These are phyloP conservation scores for Chaetodon trifascialis DNA, from an alignment of 2,113 vertebrate genomes.

Conservation along the genomic window DNA sequence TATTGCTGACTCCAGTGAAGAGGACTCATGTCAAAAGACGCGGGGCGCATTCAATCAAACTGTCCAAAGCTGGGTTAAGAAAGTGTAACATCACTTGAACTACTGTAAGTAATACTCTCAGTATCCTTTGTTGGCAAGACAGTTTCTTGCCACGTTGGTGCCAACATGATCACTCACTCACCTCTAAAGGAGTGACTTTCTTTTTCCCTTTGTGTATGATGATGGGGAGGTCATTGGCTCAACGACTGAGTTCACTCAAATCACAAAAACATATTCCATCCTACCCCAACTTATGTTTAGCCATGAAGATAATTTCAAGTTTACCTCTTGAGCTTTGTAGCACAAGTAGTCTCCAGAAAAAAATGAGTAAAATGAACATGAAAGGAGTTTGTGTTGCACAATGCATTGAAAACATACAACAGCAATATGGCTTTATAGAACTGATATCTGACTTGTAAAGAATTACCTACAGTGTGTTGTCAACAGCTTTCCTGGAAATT, in stretches of 20 bases:
- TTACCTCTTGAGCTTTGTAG: not conserved
- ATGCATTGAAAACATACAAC: not conserved
- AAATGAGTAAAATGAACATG: not conserved
- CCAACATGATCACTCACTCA: not conserved
- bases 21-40: conserved; percentile 43
- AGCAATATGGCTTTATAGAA: not conserved
- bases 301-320: not conserved
- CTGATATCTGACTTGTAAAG: not conserved
- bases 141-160: not conserved
- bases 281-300: not conserved
- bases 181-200: not conserved
- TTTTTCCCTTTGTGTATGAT: conserved; percentile 1
- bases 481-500: not conserved
- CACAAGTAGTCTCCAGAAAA: not conserved
- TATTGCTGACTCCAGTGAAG: conserved; percentile 57
- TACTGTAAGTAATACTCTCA: not conserved
- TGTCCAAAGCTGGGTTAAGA: conserved; percentile 16
- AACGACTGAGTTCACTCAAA: not conserved
- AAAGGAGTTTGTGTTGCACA: not conserved
- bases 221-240: not conserved
- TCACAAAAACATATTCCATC: not conserved
- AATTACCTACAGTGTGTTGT: not conserved
- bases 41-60: conserved; percentile 34
- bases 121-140: not conserved
- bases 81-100: conserved; percentile 19